These are phyloP conservation scores for Pteromalus puparum DNA, from an alignment of 1,140 invertebrate genomes.

Conservation along the genomic window DNA sequence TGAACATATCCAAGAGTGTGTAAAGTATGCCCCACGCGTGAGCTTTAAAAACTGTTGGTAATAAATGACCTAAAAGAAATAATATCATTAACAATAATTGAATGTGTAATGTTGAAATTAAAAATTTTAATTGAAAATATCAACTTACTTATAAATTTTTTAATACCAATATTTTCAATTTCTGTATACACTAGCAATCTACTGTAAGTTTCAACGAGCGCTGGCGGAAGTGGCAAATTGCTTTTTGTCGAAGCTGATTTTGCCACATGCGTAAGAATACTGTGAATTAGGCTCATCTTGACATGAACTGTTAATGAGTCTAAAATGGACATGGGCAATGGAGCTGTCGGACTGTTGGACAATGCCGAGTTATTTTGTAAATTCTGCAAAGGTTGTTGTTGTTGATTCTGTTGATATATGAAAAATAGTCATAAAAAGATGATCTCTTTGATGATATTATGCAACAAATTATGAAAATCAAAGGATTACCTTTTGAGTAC, in stretches of 20 bases:
- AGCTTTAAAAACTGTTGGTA: slow-evolving; percentile 93
- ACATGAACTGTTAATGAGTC: slow-evolving; percentile 97
- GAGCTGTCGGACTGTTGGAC: slow-evolving; percentile 83
- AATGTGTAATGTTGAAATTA: neutral
- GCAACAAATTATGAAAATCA: neutral
- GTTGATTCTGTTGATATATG: slow-evolving; percentile 65
- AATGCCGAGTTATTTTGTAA: slow-evolving; percentile 74
- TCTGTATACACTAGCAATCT: slow-evolving; percentile 95
- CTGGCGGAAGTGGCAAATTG: slow-evolving; percentile 89
- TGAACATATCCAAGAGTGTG: slow-evolving; percentile 97
- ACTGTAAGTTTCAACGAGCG: slow-evolving; percentile 96
- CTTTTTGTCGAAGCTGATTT: slow-evolving; percentile 92
- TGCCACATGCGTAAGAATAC: slow-evolving; percentile 92
- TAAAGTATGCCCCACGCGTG: slow-evolving; percentile 97
- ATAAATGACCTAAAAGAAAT: slow-evolving; percentile 82
- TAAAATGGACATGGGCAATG: slow-evolving; percentile 92
- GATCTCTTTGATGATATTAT: neutral
- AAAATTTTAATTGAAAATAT: neutral
- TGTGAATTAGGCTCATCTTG: slow-evolving; percentile 98
- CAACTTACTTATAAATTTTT: slow-evolving; percentile 94
- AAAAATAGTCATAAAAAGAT: neutral
- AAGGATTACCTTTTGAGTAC: slow-evolving; percentile 79
- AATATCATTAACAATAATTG: slow-evolving; percentile 40
- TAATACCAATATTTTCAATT: slow-evolving; percentile 97
- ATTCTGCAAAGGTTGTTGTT: slow-evolving; percentile 69